Evolutionary conservation across 2,888 invertebrate genomes (phyloP), one percentile per base, ranked within the genome.

Genomic region (Aphidoletes aphidimyza): DNA sequence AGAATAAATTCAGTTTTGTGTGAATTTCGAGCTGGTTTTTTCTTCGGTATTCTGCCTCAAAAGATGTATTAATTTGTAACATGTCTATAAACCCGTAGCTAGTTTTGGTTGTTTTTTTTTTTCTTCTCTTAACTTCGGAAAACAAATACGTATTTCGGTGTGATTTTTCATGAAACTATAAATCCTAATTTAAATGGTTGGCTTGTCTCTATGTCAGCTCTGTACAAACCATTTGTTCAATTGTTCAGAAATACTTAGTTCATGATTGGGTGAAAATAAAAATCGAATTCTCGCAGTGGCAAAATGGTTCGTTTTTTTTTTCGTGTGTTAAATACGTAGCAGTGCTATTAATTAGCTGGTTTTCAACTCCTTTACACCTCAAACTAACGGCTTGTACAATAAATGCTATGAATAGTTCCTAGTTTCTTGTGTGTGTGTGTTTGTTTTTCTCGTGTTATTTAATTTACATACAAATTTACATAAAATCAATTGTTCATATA

Each of bases 281-380:
- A 54, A 54, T 54, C 54, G 22, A 54, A 22, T n/a, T 54, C 54
- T 54, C 54, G 2, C 6, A 8, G 54, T 54, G 22, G 54, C 54
- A 54, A n/a, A n/a, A n/a, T n/a, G n/a, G n/a, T 5, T 54, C 47
- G 19, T 3, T 47, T 47, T 47, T 19, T 69, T 69, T 69, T 5
- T 54, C 47, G 19, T 3, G 8, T 47, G 8, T 19, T 69, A 30
- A 30, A 69, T 69, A 69, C 69, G 30, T 54, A 69, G 69, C 69
- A 69, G 69, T 69, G 69, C 69, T 69, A 30, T 69, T 30, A 69
- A 69, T 69, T 69, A 69, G 69, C 69, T 69, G 69, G 69, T 69
- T 69, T 69, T 69, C 69, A 30, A 30, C 34, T 69, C 69, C n/a
- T n/a, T 30, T 69, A 30, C 34, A 30, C 34, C 69, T 30, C 69